These are phyloP conservation scores for Zoroaster sp. DNA, from an alignment of 53 echinoderm and acorn worm genomes.

Conservation along the genomic window DNA sequence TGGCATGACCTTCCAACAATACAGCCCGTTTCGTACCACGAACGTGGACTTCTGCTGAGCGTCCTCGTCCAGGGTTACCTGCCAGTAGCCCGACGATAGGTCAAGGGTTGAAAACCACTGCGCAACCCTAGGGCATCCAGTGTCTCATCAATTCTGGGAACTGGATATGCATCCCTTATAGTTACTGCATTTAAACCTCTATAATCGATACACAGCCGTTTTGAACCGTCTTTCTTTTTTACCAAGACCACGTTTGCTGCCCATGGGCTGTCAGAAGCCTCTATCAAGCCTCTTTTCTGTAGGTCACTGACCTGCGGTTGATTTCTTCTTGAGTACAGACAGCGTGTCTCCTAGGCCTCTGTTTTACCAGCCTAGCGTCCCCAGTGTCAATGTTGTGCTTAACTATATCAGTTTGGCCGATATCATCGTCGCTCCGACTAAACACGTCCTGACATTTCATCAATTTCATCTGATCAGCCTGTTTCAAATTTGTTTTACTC, in stretches of 20 bases:
- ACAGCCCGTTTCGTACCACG: not conserved
- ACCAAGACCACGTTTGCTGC: slow-evolving; percentile 3
- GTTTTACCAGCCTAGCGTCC: not conserved
- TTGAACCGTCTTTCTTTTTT: slow-evolving; percentile 8
- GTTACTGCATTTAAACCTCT: not conserved
- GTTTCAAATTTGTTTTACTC: not conserved
- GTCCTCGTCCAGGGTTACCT: no score
- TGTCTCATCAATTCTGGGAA: not conserved
- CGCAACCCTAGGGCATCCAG: not conserved
- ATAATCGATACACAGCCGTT: not conserved
- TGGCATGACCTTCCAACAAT: no score
- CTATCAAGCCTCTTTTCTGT: not conserved
- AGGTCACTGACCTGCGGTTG: not conserved
- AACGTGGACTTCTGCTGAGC: not conserved
- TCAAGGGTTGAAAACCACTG: no score
- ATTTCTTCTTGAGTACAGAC: not conserved
- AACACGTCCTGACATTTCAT: not conserved
- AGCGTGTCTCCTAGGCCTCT: not conserved
- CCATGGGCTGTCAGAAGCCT: not conserved
- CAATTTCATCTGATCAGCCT: not conserved
- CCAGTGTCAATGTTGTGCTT: slow-evolving; percentile 6
- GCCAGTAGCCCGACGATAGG: no score
- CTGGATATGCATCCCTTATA: no score
- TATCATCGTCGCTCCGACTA: not conserved
- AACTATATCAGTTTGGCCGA: not conserved